Evolutionary conservation across 1,140 invertebrate genomes (phyloP), one percentile per base, ranked within the genome.

Genomic region (Drosophila ananassae): DNA sequence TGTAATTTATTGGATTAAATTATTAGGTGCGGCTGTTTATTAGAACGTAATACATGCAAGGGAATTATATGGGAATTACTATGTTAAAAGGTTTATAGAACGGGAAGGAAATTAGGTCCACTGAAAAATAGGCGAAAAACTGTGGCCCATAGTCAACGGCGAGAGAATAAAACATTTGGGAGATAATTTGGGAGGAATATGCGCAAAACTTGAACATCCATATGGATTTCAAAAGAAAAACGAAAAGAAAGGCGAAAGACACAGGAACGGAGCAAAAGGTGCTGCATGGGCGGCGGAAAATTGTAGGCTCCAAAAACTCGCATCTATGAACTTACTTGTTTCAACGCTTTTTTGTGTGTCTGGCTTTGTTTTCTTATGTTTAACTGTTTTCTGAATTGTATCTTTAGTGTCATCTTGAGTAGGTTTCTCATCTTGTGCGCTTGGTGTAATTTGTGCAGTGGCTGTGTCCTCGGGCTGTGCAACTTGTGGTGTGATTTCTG

Each of bases 321-420:
- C 83, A 67, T 77, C 83, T 89, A 83, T 66, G 57, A 77, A 91
- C 90, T 91, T 91, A 91, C 90, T 91, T 91, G 90, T 78, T 77
- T 90, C 89, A 79, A 84, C 74, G 82, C 66, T 78, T 74, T 89
- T 80, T 59, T 77, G 67, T 90, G 84, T 89, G 62, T 89, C 81
- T 89, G 84, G 80, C 77, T 89, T 89, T 69, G 84, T 79, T 89
- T 89, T 89, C 57, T 89, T 89, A 89, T 89, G 83, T 76, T 89
- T 89, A 79, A 89, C 57, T 89, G 84, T 77, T 89, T 89, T 89
- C 46, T 89, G 83, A 77, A 73, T 60, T 72, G 76, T 89, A 69
- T 87, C 82, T 81, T 66, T 81, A 76, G 82, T 87, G 82, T 87
- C 82, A 81, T 89, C 83, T 83, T 82, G 82, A 87, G 82, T 75